These are phyloP conservation scores for Drosophila hamatofila DNA, from an alignment of 2,888 invertebrate species.

Conservation along the genomic window DNA sequence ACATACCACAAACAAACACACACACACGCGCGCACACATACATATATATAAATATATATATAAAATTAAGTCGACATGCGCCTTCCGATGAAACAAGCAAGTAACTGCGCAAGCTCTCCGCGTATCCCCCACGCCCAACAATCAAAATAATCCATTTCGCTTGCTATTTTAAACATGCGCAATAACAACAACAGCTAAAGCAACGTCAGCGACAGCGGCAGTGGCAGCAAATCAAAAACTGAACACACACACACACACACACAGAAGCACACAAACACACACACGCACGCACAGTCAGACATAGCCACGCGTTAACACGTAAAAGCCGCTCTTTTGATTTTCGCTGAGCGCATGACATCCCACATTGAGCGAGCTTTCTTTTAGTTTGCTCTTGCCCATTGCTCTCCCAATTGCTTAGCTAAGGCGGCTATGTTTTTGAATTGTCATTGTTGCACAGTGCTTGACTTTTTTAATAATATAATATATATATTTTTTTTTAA, in stretches of 20 bases:
- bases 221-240: slow-evolving; percentile 17
- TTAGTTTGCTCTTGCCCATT: slow-evolving; percentile 27
- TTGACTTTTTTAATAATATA: slow-evolving; percentile 6
- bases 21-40: slow-evolving; percentile 8
- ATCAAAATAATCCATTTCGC: slow-evolving; percentile 69
- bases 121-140: slow-evolving; percentile 46
- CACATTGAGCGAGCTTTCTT: slow-evolving; percentile 25
- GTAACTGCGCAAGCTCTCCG: background rate
- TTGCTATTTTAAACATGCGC: slow-evolving; percentile 76
- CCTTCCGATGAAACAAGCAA: slow-evolving; percentile 38
- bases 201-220: slow-evolving; percentile 36
- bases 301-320: slow-evolving; percentile 34
- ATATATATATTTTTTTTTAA: too few relatives aligned
- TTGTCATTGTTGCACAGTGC: slow-evolving; percentile 31
- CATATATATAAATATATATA: slow-evolving; percentile 10
- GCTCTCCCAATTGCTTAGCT: slow-evolving; percentile 20
- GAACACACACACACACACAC: slow-evolving; percentile 26
- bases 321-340: slow-evolving; percentile 58
- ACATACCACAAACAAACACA: slow-evolving; percentile 30
- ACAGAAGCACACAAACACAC: slow-evolving; percentile 30
- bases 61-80: slow-evolving; percentile 65
- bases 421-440: slow-evolving; percentile 8
- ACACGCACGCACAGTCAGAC: slow-evolving; percentile 18
- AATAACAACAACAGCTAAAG: slow-evolving; percentile 45
- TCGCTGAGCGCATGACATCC: slow-evolving; percentile 53